phyloP scores from a whole-genome alignment of 2,888 invertebrate species.

The Beris morrisii region DNA sequence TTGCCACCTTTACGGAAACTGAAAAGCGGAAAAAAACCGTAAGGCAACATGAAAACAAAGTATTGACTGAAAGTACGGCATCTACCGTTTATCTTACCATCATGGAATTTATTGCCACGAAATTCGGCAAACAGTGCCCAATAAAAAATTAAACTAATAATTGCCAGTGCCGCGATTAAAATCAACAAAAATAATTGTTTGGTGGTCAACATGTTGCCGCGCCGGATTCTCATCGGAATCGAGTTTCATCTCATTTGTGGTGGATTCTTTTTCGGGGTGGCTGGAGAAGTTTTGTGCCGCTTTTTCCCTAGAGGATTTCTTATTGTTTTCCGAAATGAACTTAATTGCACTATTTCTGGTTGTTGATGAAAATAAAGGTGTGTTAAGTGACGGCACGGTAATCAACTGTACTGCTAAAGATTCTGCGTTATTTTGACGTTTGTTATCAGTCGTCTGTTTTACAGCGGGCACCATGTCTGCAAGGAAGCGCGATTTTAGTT shows the following conservation, averaged over 20 bases:
- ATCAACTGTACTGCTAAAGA: too few species aligned
- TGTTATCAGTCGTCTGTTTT: slow-evolving; percentile 14
- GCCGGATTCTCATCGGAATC: slow-evolving; percentile 43
- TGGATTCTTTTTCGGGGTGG: neutral
- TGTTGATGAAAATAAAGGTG: slow-evolving; percentile 17
- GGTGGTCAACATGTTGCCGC: slow-evolving; percentile 50
- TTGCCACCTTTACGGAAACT: slow-evolving; percentile 15
- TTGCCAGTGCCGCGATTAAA: slow-evolving; percentile 44
- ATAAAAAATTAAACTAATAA: slow-evolving; percentile 47
- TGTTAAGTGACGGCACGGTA: slow-evolving; percentile 14
- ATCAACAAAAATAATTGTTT: slow-evolving; percentile 50
- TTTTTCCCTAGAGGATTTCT: neutral
- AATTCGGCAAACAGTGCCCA: slow-evolving; percentile 50
- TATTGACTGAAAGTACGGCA: neutral
- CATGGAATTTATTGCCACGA: slow-evolving; percentile 41
- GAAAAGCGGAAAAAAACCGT: neutral
- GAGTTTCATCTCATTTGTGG: slow-evolving; percentile 28
- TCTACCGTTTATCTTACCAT: slow-evolving; percentile 21
- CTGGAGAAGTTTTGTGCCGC: neutral
- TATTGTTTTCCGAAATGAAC: neutral
- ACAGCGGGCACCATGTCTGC: too few species aligned
- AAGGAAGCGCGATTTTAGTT: too few species aligned
- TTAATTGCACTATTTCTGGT: neutral
- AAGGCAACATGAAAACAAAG: neutral
- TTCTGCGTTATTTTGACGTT: slow-evolving; percentile 12